Evolutionary conservation across 2,888 invertebrate genomes (phyloP), one percentile per base, ranked within the genome.

Genomic region (Dioctria linearis): DNA sequence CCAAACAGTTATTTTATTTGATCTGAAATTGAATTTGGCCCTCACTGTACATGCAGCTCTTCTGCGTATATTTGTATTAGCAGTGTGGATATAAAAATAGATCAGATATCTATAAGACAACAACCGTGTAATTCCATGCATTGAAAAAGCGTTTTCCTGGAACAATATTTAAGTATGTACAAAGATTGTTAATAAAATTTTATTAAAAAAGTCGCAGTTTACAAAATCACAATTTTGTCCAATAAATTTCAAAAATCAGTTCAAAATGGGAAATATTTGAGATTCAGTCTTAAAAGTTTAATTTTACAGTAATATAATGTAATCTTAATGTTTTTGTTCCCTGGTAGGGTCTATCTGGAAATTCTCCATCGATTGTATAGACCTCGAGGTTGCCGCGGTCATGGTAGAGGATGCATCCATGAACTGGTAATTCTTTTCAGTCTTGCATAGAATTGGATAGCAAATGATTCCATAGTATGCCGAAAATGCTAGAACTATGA

Each of bases 381-480:
- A 88, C 13, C 87, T 86, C 39, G 89, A 88, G n/a, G 89, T 88
- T 51, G 88, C 86, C 25, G 86, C 86, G 9, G 89, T 87, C 2
- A 88, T 88, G 4, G 88, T 89, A 4, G 88, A 88, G 0, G 88
- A 88, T 2, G 86, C 87, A 82, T 88, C 88, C 89, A 89, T 88
- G 73, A 88, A 88, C 51, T 86, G 86, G 82, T 89, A 89, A 79
- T 87, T 88, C 63, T 87, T 86, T 75, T 89, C 88, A 42, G 86
- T 85, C 67, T 86, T 85, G 79, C 93, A 93, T 67, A 93, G 85
- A 69, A 92, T 90, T 43, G 93, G 93, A 86, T 93, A 93, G 84
- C 93, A 93, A 84, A 93, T 90, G 46, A 92, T 90, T 82, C 92
- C 90, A 84, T 93, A 94, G 85, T 94, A 93, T 59, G 91, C 89